Conservation (phyloP, 2,888 invertebrate species). For the Caenorhabditis afra region DNA sequence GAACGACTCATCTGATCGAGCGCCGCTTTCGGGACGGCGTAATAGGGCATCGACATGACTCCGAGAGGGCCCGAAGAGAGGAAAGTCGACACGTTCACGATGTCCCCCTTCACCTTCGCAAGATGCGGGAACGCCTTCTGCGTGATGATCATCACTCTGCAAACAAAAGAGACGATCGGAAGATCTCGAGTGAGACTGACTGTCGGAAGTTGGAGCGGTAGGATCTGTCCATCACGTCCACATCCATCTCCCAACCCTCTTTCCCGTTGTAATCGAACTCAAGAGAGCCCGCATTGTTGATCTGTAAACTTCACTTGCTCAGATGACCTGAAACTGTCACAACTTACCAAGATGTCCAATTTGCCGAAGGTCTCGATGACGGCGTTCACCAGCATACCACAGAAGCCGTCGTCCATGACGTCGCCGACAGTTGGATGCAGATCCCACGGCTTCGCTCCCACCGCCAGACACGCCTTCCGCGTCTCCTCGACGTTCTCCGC, state of each 20-base stretch:
- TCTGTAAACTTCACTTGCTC: slow-evolving; percentile 27
- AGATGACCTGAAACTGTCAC: no score
- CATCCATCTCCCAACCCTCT: slow-evolving; percentile 59
- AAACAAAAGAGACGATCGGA: no score
- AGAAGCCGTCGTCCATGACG: slow-evolving; percentile 47
- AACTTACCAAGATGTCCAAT: slow-evolving; percentile 57
- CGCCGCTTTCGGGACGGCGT: slow-evolving; percentile 89
- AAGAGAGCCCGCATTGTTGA: slow-evolving; percentile 63
- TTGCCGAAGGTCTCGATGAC: slow-evolving; percentile 54
- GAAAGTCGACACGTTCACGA: slow-evolving; percentile 92
- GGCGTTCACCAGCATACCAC: slow-evolving; percentile 38
- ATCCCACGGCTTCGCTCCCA: slow-evolving; percentile 42
- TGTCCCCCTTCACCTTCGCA: slow-evolving; percentile 88
- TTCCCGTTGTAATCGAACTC: slow-evolving; percentile 53
- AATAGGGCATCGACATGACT: slow-evolving; percentile 64
- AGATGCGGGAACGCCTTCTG: slow-evolving; percentile 89
- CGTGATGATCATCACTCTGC: slow-evolving; percentile 84
- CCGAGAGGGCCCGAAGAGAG: slow-evolving; percentile 89
- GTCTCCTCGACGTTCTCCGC: slow-evolving; percentile 51
- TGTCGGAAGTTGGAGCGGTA: slow-evolving; percentile 53
- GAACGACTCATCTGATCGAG: slow-evolving; percentile 94
- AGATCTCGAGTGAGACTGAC: slow-evolving; percentile 23
- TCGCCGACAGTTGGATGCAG: slow-evolving; percentile 56
- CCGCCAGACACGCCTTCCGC: slow-evolving; percentile 28
- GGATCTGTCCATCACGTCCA: slow-evolving; percentile 60